Percentiles rank a stretch among this genome's conserved stretches.
Evolutionary conservation across 2,113 vertebrate genomes (phyloP).

Genomic region (Carassius gibelio): DNA sequence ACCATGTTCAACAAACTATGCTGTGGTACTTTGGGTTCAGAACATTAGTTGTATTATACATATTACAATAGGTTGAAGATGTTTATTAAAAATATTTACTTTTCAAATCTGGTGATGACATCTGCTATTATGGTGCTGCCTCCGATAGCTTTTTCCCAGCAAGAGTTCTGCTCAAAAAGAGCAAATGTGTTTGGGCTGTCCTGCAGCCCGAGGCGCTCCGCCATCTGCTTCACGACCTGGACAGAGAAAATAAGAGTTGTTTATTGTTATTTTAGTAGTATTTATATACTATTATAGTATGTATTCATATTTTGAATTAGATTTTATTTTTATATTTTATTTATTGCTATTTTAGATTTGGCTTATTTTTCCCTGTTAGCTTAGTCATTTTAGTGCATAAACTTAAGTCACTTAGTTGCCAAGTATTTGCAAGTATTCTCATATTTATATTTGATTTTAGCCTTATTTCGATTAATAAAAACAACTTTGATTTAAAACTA

Average conservation of each 20-base stretch:
- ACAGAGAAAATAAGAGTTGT: not conserved
- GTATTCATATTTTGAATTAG: not conserved
- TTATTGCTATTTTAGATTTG: no score
- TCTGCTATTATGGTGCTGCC: constrained; percentile 86
- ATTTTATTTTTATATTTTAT: not conserved
- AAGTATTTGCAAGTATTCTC: no score
- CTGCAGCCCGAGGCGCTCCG: constrained; percentile 85
- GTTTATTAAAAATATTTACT: constrained; percentile 65
- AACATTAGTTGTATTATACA: not conserved
- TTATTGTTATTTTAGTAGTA: not conserved
- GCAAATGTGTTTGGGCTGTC: constrained; percentile 89
- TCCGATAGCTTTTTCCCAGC: constrained; percentile 84
- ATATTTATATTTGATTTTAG: not conserved
- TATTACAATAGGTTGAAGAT: not conserved
- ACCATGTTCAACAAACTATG: not conserved
- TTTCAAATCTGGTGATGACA: constrained; percentile 92
- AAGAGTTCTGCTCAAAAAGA: constrained; percentile 85
- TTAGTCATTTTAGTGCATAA: not conserved
- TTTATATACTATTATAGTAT: not conserved
- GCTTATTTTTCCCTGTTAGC: not conserved
- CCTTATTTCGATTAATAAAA: not conserved
- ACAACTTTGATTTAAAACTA: not conserved
- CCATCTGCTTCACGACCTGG: constrained; percentile 88
- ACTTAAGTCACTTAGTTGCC: not conserved
- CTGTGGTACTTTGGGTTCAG: not conserved